phyloP scores from a whole-genome alignment of 2,113 vertebrate genomes.

The Notiomystis cincta region DNA sequence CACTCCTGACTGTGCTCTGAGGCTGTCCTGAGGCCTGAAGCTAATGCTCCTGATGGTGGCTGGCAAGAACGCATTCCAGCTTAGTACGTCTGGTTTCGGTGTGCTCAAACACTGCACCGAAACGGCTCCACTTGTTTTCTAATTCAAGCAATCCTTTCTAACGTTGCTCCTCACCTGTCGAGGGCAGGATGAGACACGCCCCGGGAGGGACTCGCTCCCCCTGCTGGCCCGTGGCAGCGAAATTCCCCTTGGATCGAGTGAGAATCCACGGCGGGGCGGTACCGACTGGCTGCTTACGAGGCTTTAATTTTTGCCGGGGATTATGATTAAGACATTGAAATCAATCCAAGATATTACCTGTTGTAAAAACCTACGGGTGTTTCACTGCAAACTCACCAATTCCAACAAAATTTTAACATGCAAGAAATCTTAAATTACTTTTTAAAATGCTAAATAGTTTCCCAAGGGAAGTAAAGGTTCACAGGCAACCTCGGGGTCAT shows the following conservation, averaged over 20 bases:
- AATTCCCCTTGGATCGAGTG: fast-evolving
- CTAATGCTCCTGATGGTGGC: not conserved
- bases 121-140: not conserved
- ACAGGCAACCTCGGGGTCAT: not conserved
- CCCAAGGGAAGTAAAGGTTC: not conserved
- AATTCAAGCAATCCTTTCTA: not conserved
- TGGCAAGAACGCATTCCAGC: not conserved
- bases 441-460: not conserved
- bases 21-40: not conserved
- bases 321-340: not conserved
- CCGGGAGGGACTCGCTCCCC: not conserved
- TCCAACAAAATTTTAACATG: not conserved
- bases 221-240: not conserved
- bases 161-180: not conserved
- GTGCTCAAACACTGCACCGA: not conserved
- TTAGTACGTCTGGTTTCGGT: not conserved
- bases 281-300: fast-evolving
- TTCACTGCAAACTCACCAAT: not conserved
- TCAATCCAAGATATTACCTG: not conserved
- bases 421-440: not conserved
- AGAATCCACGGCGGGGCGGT: fast-evolving
- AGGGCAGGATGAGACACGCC: not conserved
- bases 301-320: not conserved
- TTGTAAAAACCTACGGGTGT: not conserved
- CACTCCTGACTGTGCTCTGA: not conserved